Conservation (phyloP, 2,113 vertebrate genomes). For the Chaetorhynchus papuensis region DNA sequence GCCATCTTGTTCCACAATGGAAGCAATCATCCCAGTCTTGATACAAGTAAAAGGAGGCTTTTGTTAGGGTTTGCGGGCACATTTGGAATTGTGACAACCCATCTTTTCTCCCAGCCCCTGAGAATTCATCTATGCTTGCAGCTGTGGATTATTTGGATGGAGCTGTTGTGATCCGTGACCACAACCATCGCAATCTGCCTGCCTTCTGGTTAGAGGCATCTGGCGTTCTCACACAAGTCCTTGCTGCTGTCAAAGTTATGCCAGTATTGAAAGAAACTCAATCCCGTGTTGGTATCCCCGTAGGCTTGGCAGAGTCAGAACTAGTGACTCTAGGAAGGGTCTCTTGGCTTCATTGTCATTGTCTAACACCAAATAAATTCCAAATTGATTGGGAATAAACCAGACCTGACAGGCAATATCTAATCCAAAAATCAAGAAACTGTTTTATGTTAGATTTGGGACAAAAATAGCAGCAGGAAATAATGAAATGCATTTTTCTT, state of each 20-base stretch:
- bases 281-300: neutral
- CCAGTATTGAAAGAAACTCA: neutral
- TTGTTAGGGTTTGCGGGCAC: neutral
- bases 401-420: neutral
- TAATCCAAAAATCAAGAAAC: neutral
- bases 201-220: neutral
- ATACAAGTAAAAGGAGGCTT: neutral
- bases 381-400: neutral
- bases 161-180: neutral
- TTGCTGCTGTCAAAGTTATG: neutral
- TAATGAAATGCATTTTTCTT: neutral
- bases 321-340: neutral
- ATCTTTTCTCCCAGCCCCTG: neutral
- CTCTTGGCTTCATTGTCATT: neutral
- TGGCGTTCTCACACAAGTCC: neutral
- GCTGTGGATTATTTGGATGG: neutral
- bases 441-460: neutral
- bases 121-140: neutral
- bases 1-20: neutral
- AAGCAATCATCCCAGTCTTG: neutral
- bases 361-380: neutral
- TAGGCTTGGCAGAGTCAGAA: neutral
- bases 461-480: neutral
- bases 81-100: neutral
- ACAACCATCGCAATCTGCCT: neutral